Base-by-base conservation (phyloP, 2,113 vertebrate genomes). In the Odontesthes bonariensis region DNA sequence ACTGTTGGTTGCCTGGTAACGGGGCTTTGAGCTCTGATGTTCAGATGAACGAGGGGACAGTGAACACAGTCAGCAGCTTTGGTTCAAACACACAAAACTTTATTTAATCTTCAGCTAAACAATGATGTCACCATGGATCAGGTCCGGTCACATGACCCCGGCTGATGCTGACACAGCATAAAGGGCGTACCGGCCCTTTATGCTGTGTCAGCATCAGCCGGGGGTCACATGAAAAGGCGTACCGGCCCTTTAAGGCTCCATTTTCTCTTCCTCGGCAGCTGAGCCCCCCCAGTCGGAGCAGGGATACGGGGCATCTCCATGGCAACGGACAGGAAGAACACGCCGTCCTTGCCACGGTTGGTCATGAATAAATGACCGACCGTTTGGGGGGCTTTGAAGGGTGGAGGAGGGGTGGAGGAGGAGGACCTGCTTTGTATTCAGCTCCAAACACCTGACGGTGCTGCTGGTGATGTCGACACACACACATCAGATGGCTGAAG, bases 381-480 rank as follows among this genome's bases (percentile, higher is more conserved):
- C 27, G 3, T 27, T 27, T 27, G 1, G 2, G 27, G 27, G 27
- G 27, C 62, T 68, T 71, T 74, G 61, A 0, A 64, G 68, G 46
- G 32, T 38, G 57, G 60, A 31, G 61, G 22, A 14, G 55, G 52
- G 57, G 58, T n/a, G 69, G 69, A 69, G 71, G 12, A 53, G 69
- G 69, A 69, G 71, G 12, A 53, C 76, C 86, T 85, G 86, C 49
- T 83, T 69, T 73, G 52, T 78, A 78, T 81, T 86, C 77, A 73
- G 55, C 59, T 69, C 63, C 77, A 75, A 81, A 44, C 85, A 83
- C 76, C 69, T 73, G 70, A 40, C 12, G 13, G 51, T 35, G 12
- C 11, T 10, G 14, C 38, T 65, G 62, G 51, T 65, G 42, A 51
- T 49, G 59, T 56, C n/a, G 20, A 12, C 19, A 40, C 33, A 14